phyloP scores from a whole-genome alignment of 2,888 invertebrate genomes.

The Caenorhabditis zanzibari region DNA sequence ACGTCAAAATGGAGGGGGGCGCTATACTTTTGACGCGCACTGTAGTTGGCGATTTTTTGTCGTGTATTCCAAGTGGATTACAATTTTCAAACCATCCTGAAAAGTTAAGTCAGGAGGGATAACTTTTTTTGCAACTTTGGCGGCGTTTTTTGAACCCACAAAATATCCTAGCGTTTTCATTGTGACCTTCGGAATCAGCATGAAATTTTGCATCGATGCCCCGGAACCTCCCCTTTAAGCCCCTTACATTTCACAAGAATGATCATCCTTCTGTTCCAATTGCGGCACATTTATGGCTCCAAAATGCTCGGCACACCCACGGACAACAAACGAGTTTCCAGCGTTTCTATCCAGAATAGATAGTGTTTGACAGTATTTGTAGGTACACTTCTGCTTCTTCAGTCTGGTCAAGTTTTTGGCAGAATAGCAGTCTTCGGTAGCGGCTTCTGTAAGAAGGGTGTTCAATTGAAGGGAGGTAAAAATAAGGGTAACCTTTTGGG shows the following conservation, averaged over 20 bases:
- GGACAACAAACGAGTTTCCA: slow-evolving; percentile 76
- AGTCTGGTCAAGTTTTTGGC: slow-evolving; percentile 74
- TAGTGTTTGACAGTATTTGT: slow-evolving; percentile 79
- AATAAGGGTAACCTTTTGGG: slow-evolving; percentile 65
- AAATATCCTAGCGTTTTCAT: too few species aligned
- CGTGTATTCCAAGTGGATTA: too few species aligned
- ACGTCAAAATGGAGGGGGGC: too few species aligned
- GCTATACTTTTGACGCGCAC: too few species aligned
- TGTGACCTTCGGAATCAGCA: too few species aligned
- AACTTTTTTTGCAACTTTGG: too few species aligned
- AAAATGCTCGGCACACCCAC: slow-evolving; percentile 81
- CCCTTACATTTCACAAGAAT: slow-evolving; percentile 70
- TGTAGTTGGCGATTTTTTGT: too few species aligned
- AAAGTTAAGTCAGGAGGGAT: too few species aligned
- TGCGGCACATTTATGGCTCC: slow-evolving; percentile 77
- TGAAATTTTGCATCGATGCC: not conserved
- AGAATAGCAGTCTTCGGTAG: slow-evolving; percentile 74
- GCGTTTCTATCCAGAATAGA: slow-evolving; percentile 78
- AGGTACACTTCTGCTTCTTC: slow-evolving; percentile 75
- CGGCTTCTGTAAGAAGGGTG: slow-evolving; percentile 64
- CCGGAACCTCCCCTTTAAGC: not conserved
- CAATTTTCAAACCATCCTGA: too few species aligned
- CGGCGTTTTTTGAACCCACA: too few species aligned
- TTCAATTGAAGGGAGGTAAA: too few species aligned
- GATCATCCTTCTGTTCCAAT: slow-evolving; percentile 75